A percentile compares a stretch with the other conserved stretches of the same genome.
These are phyloP conservation scores for Cyanoliseus patagonus DNA, from an alignment of 2,113 vertebrate genomes.

Conservation along the genomic window DNA sequence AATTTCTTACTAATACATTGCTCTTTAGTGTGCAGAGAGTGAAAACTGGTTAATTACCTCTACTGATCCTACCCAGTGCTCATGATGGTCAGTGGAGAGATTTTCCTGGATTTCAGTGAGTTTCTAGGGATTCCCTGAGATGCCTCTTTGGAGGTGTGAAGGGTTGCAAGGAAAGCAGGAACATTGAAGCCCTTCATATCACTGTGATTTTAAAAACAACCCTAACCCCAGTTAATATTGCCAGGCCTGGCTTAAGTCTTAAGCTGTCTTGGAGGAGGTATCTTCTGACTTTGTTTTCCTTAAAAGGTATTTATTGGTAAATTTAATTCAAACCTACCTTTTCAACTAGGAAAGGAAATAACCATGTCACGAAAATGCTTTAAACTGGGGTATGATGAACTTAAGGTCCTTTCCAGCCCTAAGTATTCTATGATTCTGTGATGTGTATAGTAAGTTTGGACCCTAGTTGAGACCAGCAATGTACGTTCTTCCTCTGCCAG, in stretches of 20 bases:
- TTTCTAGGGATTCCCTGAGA: neutral
- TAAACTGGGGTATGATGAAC: neutral
- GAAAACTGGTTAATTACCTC: neutral
- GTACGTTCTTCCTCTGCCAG: neutral
- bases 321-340: neutral
- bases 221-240: neutral
- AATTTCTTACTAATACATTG: conserved; percentile 9
- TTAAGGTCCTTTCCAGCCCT: neutral
- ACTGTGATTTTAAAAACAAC: neutral
- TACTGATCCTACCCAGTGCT: neutral
- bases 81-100: rapidly evolving
- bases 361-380: neutral
- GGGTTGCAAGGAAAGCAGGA: neutral
- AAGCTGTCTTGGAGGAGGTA: neutral
- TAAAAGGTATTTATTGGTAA: neutral
- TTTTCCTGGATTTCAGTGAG: neutral
- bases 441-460: neutral
- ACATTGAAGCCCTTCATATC: neutral
- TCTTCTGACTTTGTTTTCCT: neutral
- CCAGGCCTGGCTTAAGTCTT: neutral
- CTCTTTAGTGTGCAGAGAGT: neutral
- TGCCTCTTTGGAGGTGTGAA: neutral
- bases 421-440: neutral
- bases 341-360: neutral
- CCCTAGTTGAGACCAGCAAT: neutral